Conservation (phyloP, 2,797 vertebrate genomes). For the Bryconaethiops microstoma region DNA sequence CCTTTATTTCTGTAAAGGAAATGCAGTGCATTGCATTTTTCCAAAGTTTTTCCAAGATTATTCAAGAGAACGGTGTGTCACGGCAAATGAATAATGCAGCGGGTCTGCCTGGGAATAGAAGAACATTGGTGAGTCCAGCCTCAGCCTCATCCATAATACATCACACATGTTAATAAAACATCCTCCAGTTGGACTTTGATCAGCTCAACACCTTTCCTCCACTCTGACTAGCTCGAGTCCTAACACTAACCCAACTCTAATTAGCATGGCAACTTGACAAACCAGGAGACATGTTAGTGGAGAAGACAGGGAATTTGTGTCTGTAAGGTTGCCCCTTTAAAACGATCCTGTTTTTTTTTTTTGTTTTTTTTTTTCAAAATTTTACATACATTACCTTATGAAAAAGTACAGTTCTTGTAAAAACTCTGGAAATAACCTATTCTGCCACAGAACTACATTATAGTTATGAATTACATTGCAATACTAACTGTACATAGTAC, state of each 20-base stretch:
- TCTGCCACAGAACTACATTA: too few species aligned
- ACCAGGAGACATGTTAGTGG: not conserved
- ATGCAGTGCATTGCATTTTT: slow-evolving; percentile 20
- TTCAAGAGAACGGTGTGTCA: slow-evolving; percentile 66
- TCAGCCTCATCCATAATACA: slow-evolving; percentile 70
- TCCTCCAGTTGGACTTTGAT: slow-evolving; percentile 73
- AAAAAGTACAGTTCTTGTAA: not conserved
- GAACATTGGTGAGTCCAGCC: slow-evolving; percentile 57
- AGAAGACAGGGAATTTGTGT: not conserved
- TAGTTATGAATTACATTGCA: not conserved
- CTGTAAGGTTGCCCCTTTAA: not conserved
- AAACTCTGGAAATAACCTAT: not conserved
- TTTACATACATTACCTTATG: not conserved
- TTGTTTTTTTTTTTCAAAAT: not conserved
- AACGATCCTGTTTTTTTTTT: not conserved
- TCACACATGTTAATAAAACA: slow-evolving; percentile 77
- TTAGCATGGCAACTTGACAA: slow-evolving; percentile 38
- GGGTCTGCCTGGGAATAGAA: slow-evolving; percentile 61
- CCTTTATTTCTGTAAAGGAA: slow-evolving; percentile 11
- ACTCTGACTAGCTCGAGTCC: not conserved
- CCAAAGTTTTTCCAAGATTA: slow-evolving; percentile 12
- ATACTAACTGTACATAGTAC: not conserved
- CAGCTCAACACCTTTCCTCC: slow-evolving; percentile 48
- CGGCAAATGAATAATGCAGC: slow-evolving; percentile 73
- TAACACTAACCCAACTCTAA: slow-evolving; percentile 28